These are phyloP conservation scores for Chelon labrosus DNA, from an alignment of 2,797 vertebrate genomes.

Conservation along the genomic window DNA sequence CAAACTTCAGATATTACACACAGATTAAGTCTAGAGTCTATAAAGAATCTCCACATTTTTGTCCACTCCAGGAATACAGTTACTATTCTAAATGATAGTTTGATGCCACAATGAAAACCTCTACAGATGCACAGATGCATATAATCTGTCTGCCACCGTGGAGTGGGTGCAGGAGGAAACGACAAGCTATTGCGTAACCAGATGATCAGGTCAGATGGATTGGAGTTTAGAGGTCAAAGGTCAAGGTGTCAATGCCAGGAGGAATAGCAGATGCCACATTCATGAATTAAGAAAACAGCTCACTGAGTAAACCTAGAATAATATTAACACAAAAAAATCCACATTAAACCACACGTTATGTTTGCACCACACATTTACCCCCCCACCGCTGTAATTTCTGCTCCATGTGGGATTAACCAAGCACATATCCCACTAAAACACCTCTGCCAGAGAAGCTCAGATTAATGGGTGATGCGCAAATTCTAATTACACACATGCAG, in stretches of 20 bases:
- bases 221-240: conserved; percentile 52
- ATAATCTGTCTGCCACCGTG: conserved; percentile 41
- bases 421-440: conserved; percentile 48
- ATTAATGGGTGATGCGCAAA: conserved; percentile 61
- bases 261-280: conserved; percentile 40
- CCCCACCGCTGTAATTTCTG: conserved; percentile 25
- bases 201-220: conserved; percentile 57
- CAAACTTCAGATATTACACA: neutral
- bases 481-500: conserved; percentile 44
- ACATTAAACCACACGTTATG: neutral
- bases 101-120: conserved; percentile 15
- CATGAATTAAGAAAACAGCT: conserved; percentile 9
- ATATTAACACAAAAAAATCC: neutral
- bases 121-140: conserved; percentile 27
- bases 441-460: conserved; percentile 57
- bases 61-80: too few relatives aligned
- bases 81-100: neutral
- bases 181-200: conserved; percentile 44
- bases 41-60: too few relatives aligned
- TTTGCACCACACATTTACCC: conserved; percentile 15
- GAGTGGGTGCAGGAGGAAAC: conserved; percentile 21
- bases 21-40: neutral
- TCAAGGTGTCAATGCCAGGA: conserved; percentile 30
- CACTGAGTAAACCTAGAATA: neutral
- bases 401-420: conserved; percentile 57